These are phyloP conservation scores for Dynastes maya DNA, from an alignment of 2,888 invertebrate genomes.

Conservation along the genomic window DNA sequence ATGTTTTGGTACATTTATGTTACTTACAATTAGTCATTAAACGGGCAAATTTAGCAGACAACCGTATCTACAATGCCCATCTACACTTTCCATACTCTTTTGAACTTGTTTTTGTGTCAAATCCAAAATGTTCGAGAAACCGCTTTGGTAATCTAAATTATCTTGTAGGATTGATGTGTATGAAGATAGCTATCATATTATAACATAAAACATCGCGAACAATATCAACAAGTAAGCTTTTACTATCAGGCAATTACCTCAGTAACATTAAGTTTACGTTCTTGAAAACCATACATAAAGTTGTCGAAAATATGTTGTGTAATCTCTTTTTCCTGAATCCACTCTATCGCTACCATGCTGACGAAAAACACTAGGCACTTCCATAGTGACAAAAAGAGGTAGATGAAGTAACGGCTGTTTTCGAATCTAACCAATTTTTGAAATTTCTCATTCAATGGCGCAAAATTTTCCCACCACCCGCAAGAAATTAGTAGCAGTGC, in stretches of 20 bases:
- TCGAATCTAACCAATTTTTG: conserved; percentile 61
- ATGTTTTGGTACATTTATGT: too few relatives aligned
- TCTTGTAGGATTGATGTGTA: too few relatives aligned
- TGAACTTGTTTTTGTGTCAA: too few relatives aligned
- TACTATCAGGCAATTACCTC: conserved; percentile 55
- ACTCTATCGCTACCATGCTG: conserved; percentile 73
- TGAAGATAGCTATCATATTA: too few relatives aligned
- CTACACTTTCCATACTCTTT: too few relatives aligned
- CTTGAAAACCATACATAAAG: conserved; percentile 71
- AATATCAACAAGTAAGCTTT: too few relatives aligned
- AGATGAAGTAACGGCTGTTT: conserved; percentile 79
- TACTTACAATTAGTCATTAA: too few relatives aligned
- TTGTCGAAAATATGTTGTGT: conserved; percentile 71
- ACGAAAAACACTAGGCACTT: conserved; percentile 83
- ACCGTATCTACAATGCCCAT: too few relatives aligned
- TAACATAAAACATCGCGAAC: too few relatives aligned
- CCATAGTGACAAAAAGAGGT: conserved; percentile 82
- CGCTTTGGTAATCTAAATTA: too few relatives aligned
- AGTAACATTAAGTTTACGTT: conserved; percentile 72
- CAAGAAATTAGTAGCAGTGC: conserved; percentile 80
- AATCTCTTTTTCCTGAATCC: conserved; percentile 70
- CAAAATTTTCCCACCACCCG: conserved; percentile 91
- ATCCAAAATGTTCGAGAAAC: too few relatives aligned
- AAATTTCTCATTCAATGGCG: conserved; percentile 69
- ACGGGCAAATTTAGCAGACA: too few relatives aligned